Percentiles rank a stretch among this genome's conserved stretches.
These are phyloP conservation scores for Erannis defoliaria DNA, from an alignment of 2,888 invertebrate genomes.

Conservation along the genomic window DNA sequence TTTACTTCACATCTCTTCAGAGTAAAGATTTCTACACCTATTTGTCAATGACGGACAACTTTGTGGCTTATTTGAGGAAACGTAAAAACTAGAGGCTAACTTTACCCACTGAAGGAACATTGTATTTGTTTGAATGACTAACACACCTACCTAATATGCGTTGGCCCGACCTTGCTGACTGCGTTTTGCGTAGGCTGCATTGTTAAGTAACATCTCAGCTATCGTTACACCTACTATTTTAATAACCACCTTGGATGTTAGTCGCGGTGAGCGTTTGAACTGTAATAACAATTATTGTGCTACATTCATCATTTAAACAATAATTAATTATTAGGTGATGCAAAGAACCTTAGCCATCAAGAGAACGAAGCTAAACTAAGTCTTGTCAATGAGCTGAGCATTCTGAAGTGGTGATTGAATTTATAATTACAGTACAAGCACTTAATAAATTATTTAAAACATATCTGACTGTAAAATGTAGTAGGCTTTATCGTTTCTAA, in stretches of 20 bases:
- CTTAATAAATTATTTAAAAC: too few species aligned
- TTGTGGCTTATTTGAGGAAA: not conserved
- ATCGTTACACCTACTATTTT: slow-evolving; percentile 36
- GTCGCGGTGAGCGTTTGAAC: slow-evolving; percentile 18
- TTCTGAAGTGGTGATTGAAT: not conserved
- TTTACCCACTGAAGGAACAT: not conserved
- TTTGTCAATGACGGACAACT: slow-evolving; percentile 7
- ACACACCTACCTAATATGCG: slow-evolving; percentile 11
- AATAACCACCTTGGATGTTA: slow-evolving; percentile 28
- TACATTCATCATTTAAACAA: not conserved
- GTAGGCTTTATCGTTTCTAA: too few species aligned
- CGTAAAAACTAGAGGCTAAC: slow-evolving; percentile 1
- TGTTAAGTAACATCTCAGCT: slow-evolving; percentile 37
- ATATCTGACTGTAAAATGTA: too few species aligned
- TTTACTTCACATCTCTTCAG: slow-evolving; percentile 3
- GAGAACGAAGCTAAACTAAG: not conserved
- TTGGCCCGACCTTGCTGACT: slow-evolving; percentile 34
- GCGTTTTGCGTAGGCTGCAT: slow-evolving; percentile 37
- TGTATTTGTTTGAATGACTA: slow-evolving; percentile 11
- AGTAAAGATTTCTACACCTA: slow-evolving; percentile 1
- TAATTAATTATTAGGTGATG: not conserved
- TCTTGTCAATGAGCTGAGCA: not conserved
- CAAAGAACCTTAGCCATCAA: too few species aligned
- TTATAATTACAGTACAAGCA: too few species aligned
- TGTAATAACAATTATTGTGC: slow-evolving; percentile 6